Evolutionary conservation across 2,113 vertebrate genomes (phyloP), one percentile per base, ranked within the genome.

Genomic region (Salminus brasiliensis): DNA sequence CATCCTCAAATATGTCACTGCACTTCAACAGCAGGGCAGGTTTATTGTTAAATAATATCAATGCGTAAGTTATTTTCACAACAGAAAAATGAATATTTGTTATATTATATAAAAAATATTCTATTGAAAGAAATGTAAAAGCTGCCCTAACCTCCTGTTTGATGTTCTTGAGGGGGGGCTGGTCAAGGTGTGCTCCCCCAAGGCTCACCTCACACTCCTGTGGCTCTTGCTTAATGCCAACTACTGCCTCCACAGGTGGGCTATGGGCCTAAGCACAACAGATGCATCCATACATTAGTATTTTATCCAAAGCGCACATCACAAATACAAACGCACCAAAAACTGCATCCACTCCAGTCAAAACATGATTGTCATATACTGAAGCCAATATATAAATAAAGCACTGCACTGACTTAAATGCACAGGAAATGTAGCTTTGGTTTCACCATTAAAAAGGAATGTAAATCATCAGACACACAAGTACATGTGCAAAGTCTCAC

Each of bases 151-250:
- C 98, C 96, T 99, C 98, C 91, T 98, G 97, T 89, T 99, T 99
- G 84, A 99, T 99, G 91, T 99, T 99, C 88, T 99, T 99, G 79
- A 97, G 88, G 67, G 96, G 90, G 82, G 95, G 97, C 69, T 93
- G 94, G 23, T 95, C 95, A 9, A 87, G 91, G 86, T 94, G 90
- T 81, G 90, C 90, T 85, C 94, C 89, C 47, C 93, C 93, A 63
- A 89, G 80, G 68, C 93, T 90, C 81, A 97, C 94, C 57, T 93
- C 92, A 86, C 95, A 93, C 89, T 98, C 97, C 85, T 97, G 95
- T 0, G 96, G 92, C 88, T 99, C 97, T 89, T 98, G 97, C 83
- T 99, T 99, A 88, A 99, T 98, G 87, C 93, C 75, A 94, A 94
- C 81, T 94, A 92, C 83, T 95, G 95, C 95, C 76, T 94, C 95